A percentile compares a stretch with the other conserved stretches of the same genome.
Conservation (phyloP, 1,140 invertebrate species). For the Drosophila paulistorum region DNA sequence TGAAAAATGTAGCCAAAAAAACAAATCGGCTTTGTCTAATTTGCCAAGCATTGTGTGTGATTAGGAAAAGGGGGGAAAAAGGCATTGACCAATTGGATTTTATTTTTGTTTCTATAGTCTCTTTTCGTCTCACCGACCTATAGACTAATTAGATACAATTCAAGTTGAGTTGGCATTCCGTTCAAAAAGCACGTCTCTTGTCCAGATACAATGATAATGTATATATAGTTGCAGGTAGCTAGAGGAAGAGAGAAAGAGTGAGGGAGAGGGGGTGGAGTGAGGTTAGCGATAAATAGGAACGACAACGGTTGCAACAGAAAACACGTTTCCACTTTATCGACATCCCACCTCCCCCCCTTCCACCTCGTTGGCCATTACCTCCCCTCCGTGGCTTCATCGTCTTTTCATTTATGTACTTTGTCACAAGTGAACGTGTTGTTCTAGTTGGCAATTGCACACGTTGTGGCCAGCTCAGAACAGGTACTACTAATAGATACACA, state of each 20-base stretch:
- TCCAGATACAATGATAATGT: constrained; percentile 31
- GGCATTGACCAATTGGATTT: constrained; percentile 15
- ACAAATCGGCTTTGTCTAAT: constrained; percentile 3
- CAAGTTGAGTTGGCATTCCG: constrained; percentile 72
- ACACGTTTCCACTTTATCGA: constrained; percentile 75
- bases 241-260: neutral
- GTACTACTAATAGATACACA: constrained; percentile 47
- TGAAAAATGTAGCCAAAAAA: constrained; percentile 15
- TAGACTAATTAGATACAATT: constrained; percentile 81
- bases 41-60: neutral
- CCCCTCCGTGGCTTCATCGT: neutral
- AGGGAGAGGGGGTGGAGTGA: neutral
- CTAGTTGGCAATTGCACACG: constrained; percentile 78
- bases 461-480: constrained; percentile 33
- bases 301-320: constrained; percentile 69
- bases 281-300: constrained; percentile 67
- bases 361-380: neutral
- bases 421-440: constrained; percentile 78
- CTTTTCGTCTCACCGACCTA: constrained; percentile 41
- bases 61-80: neutral
- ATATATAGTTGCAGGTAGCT: neutral
- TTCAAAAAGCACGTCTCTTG: constrained; percentile 71
- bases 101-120: constrained; percentile 17
- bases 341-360: constrained; percentile 31
- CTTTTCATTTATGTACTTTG: constrained; percentile 58